Base-by-base conservation (phyloP, 2,797 vertebrate species). In the Tinamus major region DNA sequence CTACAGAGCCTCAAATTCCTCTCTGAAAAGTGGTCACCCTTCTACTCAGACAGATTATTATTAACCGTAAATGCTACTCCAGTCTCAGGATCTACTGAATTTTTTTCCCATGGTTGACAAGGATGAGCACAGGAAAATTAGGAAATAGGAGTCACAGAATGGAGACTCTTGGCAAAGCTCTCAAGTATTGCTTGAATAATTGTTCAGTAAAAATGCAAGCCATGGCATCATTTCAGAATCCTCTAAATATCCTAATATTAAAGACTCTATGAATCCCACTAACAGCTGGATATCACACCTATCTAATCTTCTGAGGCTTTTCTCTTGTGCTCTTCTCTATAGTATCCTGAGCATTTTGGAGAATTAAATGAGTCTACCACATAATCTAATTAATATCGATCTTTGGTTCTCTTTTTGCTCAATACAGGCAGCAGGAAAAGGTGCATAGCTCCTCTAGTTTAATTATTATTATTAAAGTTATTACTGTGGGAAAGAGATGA, bases 381-480 rank as follows among this genome's bases (percentile, higher is more conserved):
- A 35, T 94, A 88, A 85, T 56, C n/a, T 77, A 91, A 90, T 86
- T 91, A 86, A 81, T 91, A 89, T 64, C 0, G 10, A 93, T 92
- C 61, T 91, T 91, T 41, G 33, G 33, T 91, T 91, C 42, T 86
- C 42, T 56, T 79, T 77, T 82, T 92, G 35, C 33, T 86, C 48
- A 84, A 76, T 53, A 67, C 6, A 8, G 13, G 19, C 65, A 87
- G 70, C 42, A 93, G 21, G 11, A 76, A 39, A 89, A 91, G 20
- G 11, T 31, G 84, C 29, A 75, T 68, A 88, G 81, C 59, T 89
- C 44, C 75, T 42, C 63, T 58, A 56, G 51, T 67, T 85, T 80
- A 62, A 91, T 87, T 92, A 89, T 78, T 91, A 35, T 62, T 90
- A 87, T 83, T 93, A 27, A 89, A 79, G 27, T 49, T 90, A 77